Evolutionary conservation across 2,888 invertebrate genomes (phyloP).

Genomic region (Gastracanthus pulcherrimus): DNA sequence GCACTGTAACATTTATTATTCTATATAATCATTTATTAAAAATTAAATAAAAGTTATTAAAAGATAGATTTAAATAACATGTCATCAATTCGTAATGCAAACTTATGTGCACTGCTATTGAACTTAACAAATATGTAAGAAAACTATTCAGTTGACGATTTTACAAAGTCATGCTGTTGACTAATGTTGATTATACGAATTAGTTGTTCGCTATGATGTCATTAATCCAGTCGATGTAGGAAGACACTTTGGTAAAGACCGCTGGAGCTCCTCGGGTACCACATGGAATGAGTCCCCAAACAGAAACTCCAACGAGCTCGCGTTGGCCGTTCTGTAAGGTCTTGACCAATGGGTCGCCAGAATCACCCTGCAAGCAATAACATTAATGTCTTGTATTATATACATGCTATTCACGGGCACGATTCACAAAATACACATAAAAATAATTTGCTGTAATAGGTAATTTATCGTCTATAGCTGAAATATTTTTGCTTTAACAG

Average conservation of each 20-base stretch:
- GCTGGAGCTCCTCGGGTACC: conserved; percentile 75
- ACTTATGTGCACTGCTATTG: too few relatives aligned
- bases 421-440: too few relatives aligned
- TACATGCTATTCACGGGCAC: too few relatives aligned
- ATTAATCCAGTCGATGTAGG: conserved; percentile 75
- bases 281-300: conserved; percentile 78
- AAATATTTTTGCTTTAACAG: too few relatives aligned
- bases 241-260: conserved; percentile 76
- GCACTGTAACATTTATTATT: too few relatives aligned
- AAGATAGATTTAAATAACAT: too few relatives aligned
- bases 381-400: too few relatives aligned
- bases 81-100: too few relatives aligned
- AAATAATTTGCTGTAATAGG: too few relatives aligned
- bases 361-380: conserved; percentile 78
- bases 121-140: neutral
- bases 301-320: conserved; percentile 82
- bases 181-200: neutral
- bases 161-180: neutral
- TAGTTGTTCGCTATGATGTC: conserved; percentile 31
- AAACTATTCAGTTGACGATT: neutral
- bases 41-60: too few relatives aligned
- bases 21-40: too few relatives aligned
- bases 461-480: too few relatives aligned
- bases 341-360: conserved; percentile 79
- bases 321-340: conserved; percentile 79